Conservation (phyloP, 1,140 invertebrate species). For the Apis cerana region DNA sequence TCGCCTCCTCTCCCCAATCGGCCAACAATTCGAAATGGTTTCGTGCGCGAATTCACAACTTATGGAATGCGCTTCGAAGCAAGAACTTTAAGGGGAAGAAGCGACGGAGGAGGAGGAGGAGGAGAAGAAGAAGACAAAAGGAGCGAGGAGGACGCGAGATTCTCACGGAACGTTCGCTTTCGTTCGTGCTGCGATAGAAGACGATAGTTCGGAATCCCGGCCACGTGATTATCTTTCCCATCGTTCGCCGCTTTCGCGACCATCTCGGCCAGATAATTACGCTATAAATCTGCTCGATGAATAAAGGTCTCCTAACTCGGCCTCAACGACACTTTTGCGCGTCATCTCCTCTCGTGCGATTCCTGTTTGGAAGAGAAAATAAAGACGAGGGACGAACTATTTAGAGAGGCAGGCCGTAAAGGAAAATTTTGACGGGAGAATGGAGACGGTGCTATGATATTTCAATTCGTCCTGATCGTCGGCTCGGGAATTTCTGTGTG, state of each 20-base stretch:
- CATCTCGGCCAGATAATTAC: conserved; percentile 59
- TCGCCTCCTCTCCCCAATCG: neutral
- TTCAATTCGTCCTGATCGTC: conserved; percentile 19
- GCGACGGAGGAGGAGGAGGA: neutral
- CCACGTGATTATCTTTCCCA: conserved; percentile 61
- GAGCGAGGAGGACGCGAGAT: neutral
- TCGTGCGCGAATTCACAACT: conserved; percentile 54
- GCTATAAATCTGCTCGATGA: conserved; percentile 59
- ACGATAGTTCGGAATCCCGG: conserved; percentile 56
- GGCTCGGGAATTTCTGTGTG: conserved; percentile 6
- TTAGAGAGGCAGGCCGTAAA: neutral
- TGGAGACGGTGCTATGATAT: conserved; percentile 13
- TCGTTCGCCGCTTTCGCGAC: conserved; percentile 55
- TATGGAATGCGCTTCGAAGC: conserved; percentile 57
- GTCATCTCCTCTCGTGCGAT: conserved; percentile 1
- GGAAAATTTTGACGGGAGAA: conserved; percentile 42
- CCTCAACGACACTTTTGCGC: conserved; percentile 16
- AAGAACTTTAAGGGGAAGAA: conserved; percentile 15
- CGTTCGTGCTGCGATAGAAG: conserved; percentile 53
- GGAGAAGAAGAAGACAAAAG: neutral
- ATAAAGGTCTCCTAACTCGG: conserved; percentile 43
- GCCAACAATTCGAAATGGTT: conserved; percentile 51
- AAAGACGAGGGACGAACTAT: neutral
- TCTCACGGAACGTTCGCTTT: conserved; percentile 17
- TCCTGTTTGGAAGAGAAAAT: neutral